Evolutionary conservation across 2,113 vertebrate species (phyloP).

Genomic region (Amazona guildingii): DNA sequence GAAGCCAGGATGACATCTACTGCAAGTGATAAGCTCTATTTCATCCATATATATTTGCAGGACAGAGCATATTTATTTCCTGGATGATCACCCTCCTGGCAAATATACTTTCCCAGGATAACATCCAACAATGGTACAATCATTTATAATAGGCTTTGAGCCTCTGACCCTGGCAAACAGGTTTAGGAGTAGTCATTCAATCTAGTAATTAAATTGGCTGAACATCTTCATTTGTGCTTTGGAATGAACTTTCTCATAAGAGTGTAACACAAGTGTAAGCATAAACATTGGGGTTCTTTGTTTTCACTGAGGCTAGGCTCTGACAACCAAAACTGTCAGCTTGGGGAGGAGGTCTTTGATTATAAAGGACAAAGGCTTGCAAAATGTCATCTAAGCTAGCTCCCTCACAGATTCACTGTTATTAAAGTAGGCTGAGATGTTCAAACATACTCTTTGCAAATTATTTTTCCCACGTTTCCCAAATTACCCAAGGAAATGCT

Average conservation of each 20-base stretch:
- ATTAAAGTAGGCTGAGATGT: background rate
- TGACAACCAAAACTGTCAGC: background rate
- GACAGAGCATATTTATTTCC: constrained; percentile 54
- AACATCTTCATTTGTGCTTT: constrained; percentile 28
- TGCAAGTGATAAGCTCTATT: background rate
- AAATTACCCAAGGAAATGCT: background rate
- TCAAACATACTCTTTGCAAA: background rate
- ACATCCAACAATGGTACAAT: constrained; percentile 30
- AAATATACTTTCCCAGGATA: constrained; percentile 25
- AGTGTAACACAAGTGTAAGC: background rate
- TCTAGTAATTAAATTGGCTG: constrained; percentile 62
- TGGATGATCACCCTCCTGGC: constrained; percentile 43
- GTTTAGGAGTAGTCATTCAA: constrained; percentile 40
- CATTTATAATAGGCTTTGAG: constrained; percentile 4
- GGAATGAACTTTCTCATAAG: constrained; percentile 18
- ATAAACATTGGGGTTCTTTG: background rate
- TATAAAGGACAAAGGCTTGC: background rate
- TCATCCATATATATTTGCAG: constrained; percentile 47
- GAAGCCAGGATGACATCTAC: constrained; percentile 14
- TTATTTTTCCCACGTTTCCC: background rate
- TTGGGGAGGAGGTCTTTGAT: background rate
- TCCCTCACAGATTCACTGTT: background rate
- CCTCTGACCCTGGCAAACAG: constrained; percentile 26
- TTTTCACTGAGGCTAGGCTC: background rate
- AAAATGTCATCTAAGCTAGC: background rate